phyloP scores from a whole-genome alignment of 2,888 invertebrate species.

The Cephus spinipes region DNA sequence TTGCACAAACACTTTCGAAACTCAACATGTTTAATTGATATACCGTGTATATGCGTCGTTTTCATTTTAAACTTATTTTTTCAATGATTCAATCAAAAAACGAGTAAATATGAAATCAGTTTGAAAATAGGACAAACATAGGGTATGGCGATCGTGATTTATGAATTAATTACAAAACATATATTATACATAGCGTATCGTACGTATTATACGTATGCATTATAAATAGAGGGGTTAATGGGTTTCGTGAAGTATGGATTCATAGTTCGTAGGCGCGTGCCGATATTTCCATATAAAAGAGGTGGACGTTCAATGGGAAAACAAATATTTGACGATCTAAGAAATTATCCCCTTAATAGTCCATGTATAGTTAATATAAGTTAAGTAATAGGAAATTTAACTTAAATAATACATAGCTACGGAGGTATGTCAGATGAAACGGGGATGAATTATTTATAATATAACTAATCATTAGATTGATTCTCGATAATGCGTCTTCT shows the following conservation, averaged over 20 bases:
- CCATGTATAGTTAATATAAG: background rate
- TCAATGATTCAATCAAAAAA: too few relatives aligned
- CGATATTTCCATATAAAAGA: background rate
- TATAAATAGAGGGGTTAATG: background rate
- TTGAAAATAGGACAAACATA: too few relatives aligned
- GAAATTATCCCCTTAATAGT: background rate
- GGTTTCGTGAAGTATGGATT: background rate
- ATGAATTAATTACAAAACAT: background rate
- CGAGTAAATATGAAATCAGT: too few relatives aligned
- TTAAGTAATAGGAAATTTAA: too few relatives aligned
- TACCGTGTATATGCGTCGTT: too few relatives aligned
- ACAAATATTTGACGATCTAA: background rate
- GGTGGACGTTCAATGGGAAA: background rate
- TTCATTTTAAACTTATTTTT: too few relatives aligned
- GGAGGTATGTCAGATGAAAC: background rate
- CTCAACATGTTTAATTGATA: too few relatives aligned
- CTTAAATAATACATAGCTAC: background rate
- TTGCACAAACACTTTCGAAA: too few relatives aligned
- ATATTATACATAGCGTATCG: background rate
- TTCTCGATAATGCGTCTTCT: background rate
- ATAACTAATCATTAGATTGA: background rate
- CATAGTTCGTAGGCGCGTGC: background rate
- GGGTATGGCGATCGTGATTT: too few relatives aligned
- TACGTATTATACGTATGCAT: background rate
- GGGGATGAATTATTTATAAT: background rate